Conservation (phyloP, 2,113 vertebrate species). For the Pseudopodoces humilis region DNA sequence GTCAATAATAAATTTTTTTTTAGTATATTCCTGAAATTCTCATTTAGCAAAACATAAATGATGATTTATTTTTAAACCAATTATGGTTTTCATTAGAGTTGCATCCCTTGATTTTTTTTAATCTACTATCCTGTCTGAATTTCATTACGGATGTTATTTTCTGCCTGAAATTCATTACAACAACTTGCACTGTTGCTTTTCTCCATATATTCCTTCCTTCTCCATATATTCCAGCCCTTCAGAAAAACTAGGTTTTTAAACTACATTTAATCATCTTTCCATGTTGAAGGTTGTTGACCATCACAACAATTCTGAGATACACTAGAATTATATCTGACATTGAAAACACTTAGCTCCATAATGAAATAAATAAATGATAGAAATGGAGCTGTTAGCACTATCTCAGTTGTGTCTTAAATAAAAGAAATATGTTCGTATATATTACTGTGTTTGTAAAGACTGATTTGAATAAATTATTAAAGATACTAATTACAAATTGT, state of each 20-base stretch:
- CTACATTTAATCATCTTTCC: neutral
- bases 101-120: neutral
- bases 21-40: neutral
- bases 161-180: neutral
- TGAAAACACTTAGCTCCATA: neutral
- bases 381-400: neutral
- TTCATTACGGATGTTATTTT: neutral
- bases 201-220: neutral
- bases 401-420: neutral
- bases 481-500: neutral
- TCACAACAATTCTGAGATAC: neutral
- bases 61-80: neutral
- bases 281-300: neutral
- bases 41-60: neutral
- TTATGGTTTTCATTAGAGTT: neutral
- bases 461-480: neutral
- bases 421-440: neutral
- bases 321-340: neutral
- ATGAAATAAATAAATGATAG: neutral
- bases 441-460: neutral
- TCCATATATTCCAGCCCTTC: neutral
- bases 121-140: neutral
- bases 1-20: neutral
- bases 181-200: neutral
- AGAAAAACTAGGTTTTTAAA: neutral